Evolutionary conservation across 2,113 vertebrate species (phyloP), one percentile per base, ranked within the genome.

Genomic region (Anarrhichthys ocellatus): DNA sequence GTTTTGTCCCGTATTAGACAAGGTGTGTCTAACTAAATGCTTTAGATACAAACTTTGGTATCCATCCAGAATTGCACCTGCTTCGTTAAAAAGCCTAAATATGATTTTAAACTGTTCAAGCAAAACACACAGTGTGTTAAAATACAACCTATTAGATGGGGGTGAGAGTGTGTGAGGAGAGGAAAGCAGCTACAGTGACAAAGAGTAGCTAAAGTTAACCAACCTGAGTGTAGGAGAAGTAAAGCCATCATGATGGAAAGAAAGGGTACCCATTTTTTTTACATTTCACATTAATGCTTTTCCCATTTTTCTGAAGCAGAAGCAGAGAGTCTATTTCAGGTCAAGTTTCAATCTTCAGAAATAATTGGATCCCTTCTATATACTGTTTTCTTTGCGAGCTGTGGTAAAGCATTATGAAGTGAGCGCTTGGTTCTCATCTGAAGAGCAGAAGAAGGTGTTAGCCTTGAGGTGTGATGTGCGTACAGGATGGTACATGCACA

Each of bases 291-390:
- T 27, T 0, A 58, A 24, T 56, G n/a, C 9, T 56, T 54, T 54
- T 10, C 22, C 9, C 8, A n/a, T 54, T 44, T 44, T 44, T 44
- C 4, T 29, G 29, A 29, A 29, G 29, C 29, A 29, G 46, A 67
- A 50, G 85, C n/a, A 52, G 32, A 44, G 82, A 63, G 78, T 81
- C 70, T 75, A 84, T 82, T 88, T 79, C 24, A 76, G 80, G 79
- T 83, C 79, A 88, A 68, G 58, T 86, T 87, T 79, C 17, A 67
- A 78, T 80, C 85, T 82, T 89, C 73, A 70, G 73, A 80, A 87
- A 90, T 91, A 89, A 85, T 82, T 89, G 84, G 54, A 85, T 88
- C 46, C 62, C 38, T 75, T 79, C 79, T 88, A 89, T 77, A 88
- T 82, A 87, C 34, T 67, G 80, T 76, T 87, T 87, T 81, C 73